Evolutionary conservation across 2,888 invertebrate species (phyloP).

Genomic region (Salticus scenicus): DNA sequence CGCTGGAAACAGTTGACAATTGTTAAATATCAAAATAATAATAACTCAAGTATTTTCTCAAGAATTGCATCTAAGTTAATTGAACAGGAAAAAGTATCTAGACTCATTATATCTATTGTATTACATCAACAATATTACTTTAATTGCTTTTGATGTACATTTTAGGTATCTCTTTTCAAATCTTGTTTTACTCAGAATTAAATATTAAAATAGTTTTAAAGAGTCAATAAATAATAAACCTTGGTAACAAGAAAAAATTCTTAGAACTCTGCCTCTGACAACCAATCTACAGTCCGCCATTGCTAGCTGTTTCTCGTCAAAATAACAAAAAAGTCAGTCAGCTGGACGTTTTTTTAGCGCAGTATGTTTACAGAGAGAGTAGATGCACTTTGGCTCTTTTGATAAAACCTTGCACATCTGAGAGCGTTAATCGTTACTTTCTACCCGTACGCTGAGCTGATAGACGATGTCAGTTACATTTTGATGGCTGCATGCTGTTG

Average conservation of each 20-base stretch:
- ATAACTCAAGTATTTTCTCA: too few species aligned
- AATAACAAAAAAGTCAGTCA: slow-evolving; percentile 14
- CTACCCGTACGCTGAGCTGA: slow-evolving; percentile 6
- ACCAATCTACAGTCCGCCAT: slow-evolving; percentile 8
- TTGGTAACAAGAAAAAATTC: background rate
- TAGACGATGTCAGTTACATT: background rate
- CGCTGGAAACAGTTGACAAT: too few species aligned
- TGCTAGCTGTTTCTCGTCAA: slow-evolving; percentile 28
- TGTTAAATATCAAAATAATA: too few species aligned
- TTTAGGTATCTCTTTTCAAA: too few species aligned
- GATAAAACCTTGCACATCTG: slow-evolving; percentile 8
- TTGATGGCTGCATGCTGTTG: slow-evolving; percentile 10
- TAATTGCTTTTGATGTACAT: too few species aligned
- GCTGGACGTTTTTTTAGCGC: slow-evolving; percentile 31
- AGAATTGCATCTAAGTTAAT: too few species aligned
- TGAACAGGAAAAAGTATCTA: too few species aligned
- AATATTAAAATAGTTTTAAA: too few species aligned
- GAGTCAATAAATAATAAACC: too few species aligned
- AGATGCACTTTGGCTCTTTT: slow-evolving; percentile 49
- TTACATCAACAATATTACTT: too few species aligned
- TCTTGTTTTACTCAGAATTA: too few species aligned
- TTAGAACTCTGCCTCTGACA: background rate
- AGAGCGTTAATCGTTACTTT: background rate
- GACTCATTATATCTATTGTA: too few species aligned
- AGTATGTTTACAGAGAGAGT: slow-evolving; percentile 48